Percentiles rank a stretch among this genome's conserved stretches.
These are phyloP conservation scores for Synanthedon tipuliformis DNA, from an alignment of 2,888 invertebrate genomes.

Conservation along the genomic window DNA sequence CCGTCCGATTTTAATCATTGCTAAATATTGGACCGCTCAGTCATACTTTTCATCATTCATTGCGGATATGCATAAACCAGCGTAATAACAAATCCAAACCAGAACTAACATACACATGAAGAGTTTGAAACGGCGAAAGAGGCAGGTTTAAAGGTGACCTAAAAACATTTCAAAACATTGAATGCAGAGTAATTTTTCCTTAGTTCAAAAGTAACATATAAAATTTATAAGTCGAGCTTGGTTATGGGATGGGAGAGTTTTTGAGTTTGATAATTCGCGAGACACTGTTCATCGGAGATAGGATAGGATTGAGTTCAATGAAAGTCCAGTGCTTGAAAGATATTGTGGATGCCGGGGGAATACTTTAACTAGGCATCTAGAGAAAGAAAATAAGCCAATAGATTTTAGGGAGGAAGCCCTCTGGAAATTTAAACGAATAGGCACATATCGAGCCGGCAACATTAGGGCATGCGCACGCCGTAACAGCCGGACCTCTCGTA, in stretches of 20 bases:
- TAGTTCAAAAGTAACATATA: neutral
- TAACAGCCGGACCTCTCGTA: slow-evolving; percentile 27
- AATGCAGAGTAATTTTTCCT: neutral
- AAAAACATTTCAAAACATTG: neutral
- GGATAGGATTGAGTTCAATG: slow-evolving; percentile 44
- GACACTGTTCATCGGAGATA: slow-evolving; percentile 51
- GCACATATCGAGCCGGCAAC: slow-evolving; percentile 4
- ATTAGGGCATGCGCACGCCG: slow-evolving; percentile 21
- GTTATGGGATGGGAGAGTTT: slow-evolving; percentile 18
- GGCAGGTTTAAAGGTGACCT: neutral
- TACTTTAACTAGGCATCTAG: slow-evolving; percentile 27
- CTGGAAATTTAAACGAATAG: slow-evolving; percentile 26
- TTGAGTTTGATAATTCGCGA: slow-evolving; percentile 51
- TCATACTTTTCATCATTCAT: neutral
- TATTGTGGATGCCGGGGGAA: slow-evolving; percentile 18
- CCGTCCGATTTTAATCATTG: slow-evolving; percentile 1
- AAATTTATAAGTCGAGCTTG: neutral
- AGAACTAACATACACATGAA: neutral
- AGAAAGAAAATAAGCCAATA: slow-evolving; percentile 23
- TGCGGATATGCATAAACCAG: neutral
- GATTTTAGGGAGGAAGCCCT: slow-evolving; percentile 15
- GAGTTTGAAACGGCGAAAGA: neutral
- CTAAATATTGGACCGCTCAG: slow-evolving; percentile 1
- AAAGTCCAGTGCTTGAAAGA: slow-evolving; percentile 28
- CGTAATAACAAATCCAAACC: neutral